Base-by-base conservation (phyloP, 2,113 vertebrate species). In the Pelusios castaneus region DNA sequence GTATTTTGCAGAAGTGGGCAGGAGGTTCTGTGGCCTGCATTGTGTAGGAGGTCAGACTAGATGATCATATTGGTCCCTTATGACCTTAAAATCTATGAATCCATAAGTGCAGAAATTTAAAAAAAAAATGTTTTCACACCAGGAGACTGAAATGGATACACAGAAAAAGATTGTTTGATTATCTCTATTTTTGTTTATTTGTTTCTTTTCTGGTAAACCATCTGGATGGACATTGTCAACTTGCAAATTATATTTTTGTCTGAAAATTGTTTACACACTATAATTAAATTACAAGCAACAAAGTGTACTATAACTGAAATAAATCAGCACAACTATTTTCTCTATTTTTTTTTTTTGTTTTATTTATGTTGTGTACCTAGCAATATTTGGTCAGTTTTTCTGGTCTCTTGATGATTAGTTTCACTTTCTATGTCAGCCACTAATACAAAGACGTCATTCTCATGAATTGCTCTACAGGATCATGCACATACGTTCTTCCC, bases 351-450 rank as follows among this genome's bases (percentile, higher is more conserved):
- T 21, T 12, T 85, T 5, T 14, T 14, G 21, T 12, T 85, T 2
- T 76, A 54, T 55, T 77, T 87, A 79, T 90, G 55, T 89, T 91
- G 94, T 73, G 25, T 17, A 56, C 9, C 38, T 51, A 85, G 79
- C 38, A 94, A 84, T 0, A 3, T 14, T 25, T 75, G 41, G 38
- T n/a, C 5, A 38, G 5, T 43, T 43, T 90, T 41, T 38, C 73
- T 80, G 2, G 83, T 94, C 91, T 93, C 22, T 79, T 45, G 24
- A 24, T 63, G 63, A 3, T 80, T 25, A 73, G 13, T 87, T 95
- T 92, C 43, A 87, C 55, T 45, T 91, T 5, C 81, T 60, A 14
- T 82, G 51, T 86, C n/a, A 92, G 92, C 95, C 86, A 87, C 63
- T 85, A 58, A 93, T 91, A 85, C 84, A 90, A 67, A 70, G 54